Base-by-base conservation (phyloP, 2,113 vertebrate species). In the Megaptera novaeangliae region DNA sequence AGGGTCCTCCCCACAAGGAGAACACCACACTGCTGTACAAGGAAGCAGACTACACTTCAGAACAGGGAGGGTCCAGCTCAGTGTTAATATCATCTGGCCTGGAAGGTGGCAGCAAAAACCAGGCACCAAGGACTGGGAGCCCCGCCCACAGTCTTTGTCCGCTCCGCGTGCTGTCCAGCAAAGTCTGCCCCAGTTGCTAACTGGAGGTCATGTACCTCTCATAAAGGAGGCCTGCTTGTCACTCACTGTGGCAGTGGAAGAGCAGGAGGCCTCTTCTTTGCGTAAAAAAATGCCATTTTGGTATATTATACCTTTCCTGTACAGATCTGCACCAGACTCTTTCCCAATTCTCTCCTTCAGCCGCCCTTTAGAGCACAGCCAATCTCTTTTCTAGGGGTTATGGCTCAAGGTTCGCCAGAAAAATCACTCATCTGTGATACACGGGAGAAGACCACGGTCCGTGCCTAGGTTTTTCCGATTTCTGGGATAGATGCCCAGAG, bases 71-170 rank as follows among this genome's bases (percentile, higher is more conserved):
- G 17, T 27, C 39, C 41, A 4, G 68, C 61, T 75, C 77, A 39
- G 6, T 81, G 98, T 69, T 95, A 91, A 80, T 21, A 83, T 59
- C 83, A 3, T 36, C 77, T 17, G 75, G 55, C 85, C 93, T 96
- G 95, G 89, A 96, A 97, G 93, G 95, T 84, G 96, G 88, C 88
- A 78, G 97, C 80, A 95, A 77, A 88, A 72, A 29, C 44, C 93
- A 85, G 39, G 49, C 68, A n/a, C 31, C 0, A 78, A 78, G 52
- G 88, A 52, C 0, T 14, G 0, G 55, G 27, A 88, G 84, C 69
- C 93, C 95, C 95, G 95, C 94, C 97, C 95, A 93, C 64, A 64
- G 82, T 57, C 97, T 96, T 95, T 96, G 88, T 97, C 77, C 8
- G 1, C 59, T 14, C 34, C 2, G 41, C 29, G 2, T 41, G 74